A percentile compares a stretch with the other conserved stretches of the same genome.
phyloP scores from a whole-genome alignment of 2,797 vertebrate genomes.

The Diplodus sargus region DNA sequence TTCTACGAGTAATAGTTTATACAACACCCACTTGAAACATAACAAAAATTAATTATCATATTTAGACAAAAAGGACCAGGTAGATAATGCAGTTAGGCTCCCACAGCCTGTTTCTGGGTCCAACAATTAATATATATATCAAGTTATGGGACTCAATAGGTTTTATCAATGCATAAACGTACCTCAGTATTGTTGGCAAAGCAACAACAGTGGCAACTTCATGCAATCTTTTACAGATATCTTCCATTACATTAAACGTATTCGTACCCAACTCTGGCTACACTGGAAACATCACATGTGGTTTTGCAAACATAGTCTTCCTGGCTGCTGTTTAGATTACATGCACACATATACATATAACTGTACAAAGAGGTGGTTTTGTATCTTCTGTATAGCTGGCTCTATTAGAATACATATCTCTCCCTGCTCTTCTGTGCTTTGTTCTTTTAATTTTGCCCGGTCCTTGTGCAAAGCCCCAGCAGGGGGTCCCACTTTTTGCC shows the following conservation, averaged over 20 bases:
- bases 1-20: not conserved
- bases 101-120: no score
- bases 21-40: not conserved
- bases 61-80: no score
- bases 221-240: slow-evolving; percentile 10
- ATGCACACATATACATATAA: not conserved
- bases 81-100: not conserved
- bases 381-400: slow-evolving; percentile 29
- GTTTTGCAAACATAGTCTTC: slow-evolving; percentile 24
- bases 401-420: slow-evolving; percentile 55
- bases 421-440: slow-evolving; percentile 69
- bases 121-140: not conserved
- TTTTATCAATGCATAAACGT: not conserved
- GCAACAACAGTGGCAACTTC: slow-evolving; percentile 23
- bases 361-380: slow-evolving; percentile 23
- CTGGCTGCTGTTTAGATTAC: slow-evolving; percentile 18
- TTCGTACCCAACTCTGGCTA: slow-evolving; percentile 15
- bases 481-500: slow-evolving; percentile 77
- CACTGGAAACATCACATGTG: slow-evolving; percentile 32
- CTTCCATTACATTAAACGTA: not conserved
- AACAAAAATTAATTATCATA: slow-evolving; percentile 6
- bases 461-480: slow-evolving; percentile 67
- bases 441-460: slow-evolving; percentile 76
- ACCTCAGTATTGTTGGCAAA: slow-evolving; percentile 2
- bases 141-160: slow-evolving; percentile 1